phyloP scores from a whole-genome alignment of 2,888 invertebrate species.

The Parthenolecanium corni region DNA sequence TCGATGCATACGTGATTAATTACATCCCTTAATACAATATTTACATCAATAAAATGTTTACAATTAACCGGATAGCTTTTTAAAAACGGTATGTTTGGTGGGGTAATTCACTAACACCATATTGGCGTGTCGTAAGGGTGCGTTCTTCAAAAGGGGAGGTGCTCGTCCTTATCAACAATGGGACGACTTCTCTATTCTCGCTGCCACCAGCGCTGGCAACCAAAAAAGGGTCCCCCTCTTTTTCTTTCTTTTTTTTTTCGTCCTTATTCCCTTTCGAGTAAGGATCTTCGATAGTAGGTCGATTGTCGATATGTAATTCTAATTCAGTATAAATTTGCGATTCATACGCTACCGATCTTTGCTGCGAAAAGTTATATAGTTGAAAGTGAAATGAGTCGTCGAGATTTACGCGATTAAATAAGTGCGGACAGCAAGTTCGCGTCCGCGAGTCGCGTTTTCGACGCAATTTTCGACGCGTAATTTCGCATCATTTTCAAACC shows the following conservation, averaged over 20 bases:
- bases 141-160: constrained; percentile 3
- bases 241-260: neutral
- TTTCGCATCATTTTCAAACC: no score
- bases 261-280: neutral
- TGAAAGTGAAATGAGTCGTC: neutral
- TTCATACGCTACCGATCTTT: neutral
- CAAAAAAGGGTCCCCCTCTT: constrained; percentile 4
- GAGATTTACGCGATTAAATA: no score
- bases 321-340: neutral
- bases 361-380: no score
- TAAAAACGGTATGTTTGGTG: constrained; percentile 24
- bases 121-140: constrained; percentile 13
- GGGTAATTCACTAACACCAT: constrained; percentile 15
- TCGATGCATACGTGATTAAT: constrained; percentile 19
- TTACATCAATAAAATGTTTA: constrained; percentile 28
- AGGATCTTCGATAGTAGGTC: no score
- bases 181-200: constrained; percentile 7
- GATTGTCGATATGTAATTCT: no score
- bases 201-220: neutral
- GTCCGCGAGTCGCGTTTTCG: no score
- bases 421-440: no score
- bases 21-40: constrained; percentile 27
- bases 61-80: constrained; percentile 33
- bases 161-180: constrained; percentile 11
- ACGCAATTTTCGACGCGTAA: no score